Evolutionary conservation across 1,140 invertebrate species (phyloP), one percentile per base, ranked within the genome.

Genomic region (Lethocerus indicus): DNA sequence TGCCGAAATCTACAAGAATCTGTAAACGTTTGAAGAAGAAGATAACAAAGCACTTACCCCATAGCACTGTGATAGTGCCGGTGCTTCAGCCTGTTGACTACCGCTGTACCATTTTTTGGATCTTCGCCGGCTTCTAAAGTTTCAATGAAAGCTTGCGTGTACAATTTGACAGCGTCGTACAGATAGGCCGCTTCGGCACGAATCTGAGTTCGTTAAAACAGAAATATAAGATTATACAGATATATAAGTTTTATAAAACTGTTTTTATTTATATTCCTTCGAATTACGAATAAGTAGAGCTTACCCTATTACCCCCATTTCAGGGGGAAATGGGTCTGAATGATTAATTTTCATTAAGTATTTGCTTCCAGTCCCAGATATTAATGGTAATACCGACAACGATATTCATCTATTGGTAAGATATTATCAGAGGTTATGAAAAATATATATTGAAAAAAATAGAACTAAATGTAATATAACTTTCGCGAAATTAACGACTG

Each of bases 121-220:
- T 79, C 70, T 23, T 74, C 73, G 0, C 74, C 76, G 18, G 67
- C 64, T n/a, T 73, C 66, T 7, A 88, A 61, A 2, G 78, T 76
- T 36, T 75, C 69, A 1, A 83, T 65, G 49, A 90, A 62, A 5
- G 83, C 83, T 51, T 72, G 69, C 12, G 82, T 82, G 61, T 92
- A 92, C 25, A 91, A 70, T 66, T 83, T 79, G 40, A 91, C 82
- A 2, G 87, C 83, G 61, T 92, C 87, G 62, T 90, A 90, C n/a
- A 92, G 70, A 71, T 88, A 91, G 5, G 87, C 86, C 14, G 87
- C 87, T 63, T 90, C 86, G 7, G 84, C 80, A 51, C 79, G 75
- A 56, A 87, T 85, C 85, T 89, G 62, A 27, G 64, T n/a, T n/a
- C 65, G 60, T 58, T 57, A 62, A 61, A 51, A 54, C 50, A 56